Evolutionary conservation across 2,888 invertebrate species (phyloP), one percentile per base, ranked within the genome.

Genomic region (Ganaspis brasiliensis): DNA sequence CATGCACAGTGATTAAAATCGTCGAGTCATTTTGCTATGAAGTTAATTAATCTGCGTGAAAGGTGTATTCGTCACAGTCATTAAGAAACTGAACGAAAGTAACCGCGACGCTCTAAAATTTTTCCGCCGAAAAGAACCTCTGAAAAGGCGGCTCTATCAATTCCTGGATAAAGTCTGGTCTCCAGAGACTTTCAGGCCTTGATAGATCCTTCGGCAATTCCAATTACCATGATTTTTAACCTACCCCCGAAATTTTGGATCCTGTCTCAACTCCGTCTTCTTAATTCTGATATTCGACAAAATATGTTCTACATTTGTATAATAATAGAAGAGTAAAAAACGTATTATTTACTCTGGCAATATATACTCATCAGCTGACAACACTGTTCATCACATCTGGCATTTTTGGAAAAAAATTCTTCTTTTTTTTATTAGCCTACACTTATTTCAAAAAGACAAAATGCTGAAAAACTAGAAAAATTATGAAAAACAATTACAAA

Each of bases 231-330:
- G 19, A 52, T 19, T 52, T 19, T 52, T 19, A n/a, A 52, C 52
- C 52, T 52, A 52, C 52, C 52, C 16, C 52, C 52, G 52, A 52
- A 52, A 52, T 52, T 52, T 52, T 52, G n/a, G 52, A 52, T 52
- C 52, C 52, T 52, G 16, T 19, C 5, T n/a, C 16, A 19, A 52
- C 52, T 52, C 52, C 19, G 19, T 52, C 52, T 19, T 52, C 52
- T 52, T 19, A 52, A 19, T 52, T 19, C 16, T 16, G 8, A 52
- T 4, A 31, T 31, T 31, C 6, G 31, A 31, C 31, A 31, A 31
- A 31, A 31, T 6, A n/a, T n/a, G n/a, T n/a, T n/a, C n/a, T n/a
- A n/a, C n/a, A n/a, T n/a, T n/a, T n/a, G n/a, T n/a, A n/a, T n/a
- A n/a, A n/a, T n/a, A n/a, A n/a, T n/a, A n/a, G n/a, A 31, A 31